Percentiles rank a stretch among this genome's conserved stretches.
Evolutionary conservation across 2,797 vertebrate species (phyloP).

Genomic region (Acrossocheilus fasciatus): DNA sequence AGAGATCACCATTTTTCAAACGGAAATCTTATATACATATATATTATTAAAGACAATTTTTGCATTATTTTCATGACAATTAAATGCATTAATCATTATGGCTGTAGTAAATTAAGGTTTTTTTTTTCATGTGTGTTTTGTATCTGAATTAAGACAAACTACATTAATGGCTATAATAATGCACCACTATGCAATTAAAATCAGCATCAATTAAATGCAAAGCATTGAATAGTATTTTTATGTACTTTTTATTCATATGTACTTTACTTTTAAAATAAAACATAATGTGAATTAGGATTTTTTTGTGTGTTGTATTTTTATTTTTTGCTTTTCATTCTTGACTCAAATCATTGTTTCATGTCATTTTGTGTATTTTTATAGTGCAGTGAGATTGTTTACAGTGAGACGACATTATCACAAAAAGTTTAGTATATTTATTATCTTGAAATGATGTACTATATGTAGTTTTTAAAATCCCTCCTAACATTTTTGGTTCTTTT

Average conservation of each 20-base stretch:
- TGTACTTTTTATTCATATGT: background rate
- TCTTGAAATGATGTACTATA: too few relatives aligned
- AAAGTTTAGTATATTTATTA: background rate
- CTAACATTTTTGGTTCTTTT: background rate
- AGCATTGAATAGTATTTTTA: background rate
- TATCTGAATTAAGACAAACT: background rate
- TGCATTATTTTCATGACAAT: background rate
- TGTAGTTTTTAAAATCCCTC: background rate
- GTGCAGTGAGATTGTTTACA: background rate
- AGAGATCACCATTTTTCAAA: background rate
- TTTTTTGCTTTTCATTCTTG: background rate
- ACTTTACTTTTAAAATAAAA: background rate
- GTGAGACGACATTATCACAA: background rate
- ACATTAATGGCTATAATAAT: background rate
- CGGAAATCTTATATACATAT: too few relatives aligned
- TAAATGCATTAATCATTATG: too few relatives aligned
- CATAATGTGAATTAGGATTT: background rate
- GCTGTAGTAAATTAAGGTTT: background rate
- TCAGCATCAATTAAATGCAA: background rate
- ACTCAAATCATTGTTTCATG: background rate
- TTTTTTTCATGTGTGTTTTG: background rate
- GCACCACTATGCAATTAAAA: background rate
- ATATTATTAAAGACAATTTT: background rate
- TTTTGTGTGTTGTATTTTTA: background rate
- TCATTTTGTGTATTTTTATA: background rate